Conservation (phyloP, 2,113 vertebrate species). For the Melanerpes formicivorus region DNA sequence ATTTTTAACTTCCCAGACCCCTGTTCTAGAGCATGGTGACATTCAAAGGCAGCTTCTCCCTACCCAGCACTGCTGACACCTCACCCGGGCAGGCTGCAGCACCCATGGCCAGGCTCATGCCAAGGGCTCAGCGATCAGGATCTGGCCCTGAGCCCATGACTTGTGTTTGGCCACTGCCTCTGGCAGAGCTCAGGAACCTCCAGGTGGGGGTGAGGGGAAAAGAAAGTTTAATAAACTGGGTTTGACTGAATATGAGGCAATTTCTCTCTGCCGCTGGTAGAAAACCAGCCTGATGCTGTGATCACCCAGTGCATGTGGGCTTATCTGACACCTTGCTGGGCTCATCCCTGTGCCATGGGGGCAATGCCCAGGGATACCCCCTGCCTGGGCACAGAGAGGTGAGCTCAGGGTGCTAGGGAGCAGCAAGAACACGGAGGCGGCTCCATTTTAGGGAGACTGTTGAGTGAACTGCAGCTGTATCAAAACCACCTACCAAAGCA, state of each 20-base stretch:
- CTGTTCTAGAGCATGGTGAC: background rate
- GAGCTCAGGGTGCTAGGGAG: background rate
- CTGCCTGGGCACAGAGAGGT: background rate
- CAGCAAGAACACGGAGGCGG: fast-evolving
- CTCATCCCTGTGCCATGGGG: background rate
- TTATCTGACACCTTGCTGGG: fast-evolving
- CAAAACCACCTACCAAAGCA: background rate
- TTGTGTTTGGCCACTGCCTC: fast-evolving
- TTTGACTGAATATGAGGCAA: background rate
- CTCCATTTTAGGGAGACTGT: slow-evolving; percentile 20
- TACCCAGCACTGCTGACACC: fast-evolving
- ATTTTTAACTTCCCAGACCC: background rate
- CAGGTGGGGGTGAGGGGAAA: background rate
- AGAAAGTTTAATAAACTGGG: background rate
- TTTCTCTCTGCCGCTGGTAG: background rate
- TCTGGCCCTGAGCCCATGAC: background rate
- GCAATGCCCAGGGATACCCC: background rate
- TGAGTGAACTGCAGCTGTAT: background rate
- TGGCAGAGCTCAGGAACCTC: background rate
- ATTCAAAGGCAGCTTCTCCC: background rate
- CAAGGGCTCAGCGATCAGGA: background rate
- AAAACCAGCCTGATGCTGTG: background rate
- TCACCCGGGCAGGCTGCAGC: fast-evolving
- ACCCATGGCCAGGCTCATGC: background rate
- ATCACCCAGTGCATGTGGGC: fast-evolving